Base-by-base conservation (phyloP, 2,888 invertebrate species). In the Dioctria rufipes region DNA sequence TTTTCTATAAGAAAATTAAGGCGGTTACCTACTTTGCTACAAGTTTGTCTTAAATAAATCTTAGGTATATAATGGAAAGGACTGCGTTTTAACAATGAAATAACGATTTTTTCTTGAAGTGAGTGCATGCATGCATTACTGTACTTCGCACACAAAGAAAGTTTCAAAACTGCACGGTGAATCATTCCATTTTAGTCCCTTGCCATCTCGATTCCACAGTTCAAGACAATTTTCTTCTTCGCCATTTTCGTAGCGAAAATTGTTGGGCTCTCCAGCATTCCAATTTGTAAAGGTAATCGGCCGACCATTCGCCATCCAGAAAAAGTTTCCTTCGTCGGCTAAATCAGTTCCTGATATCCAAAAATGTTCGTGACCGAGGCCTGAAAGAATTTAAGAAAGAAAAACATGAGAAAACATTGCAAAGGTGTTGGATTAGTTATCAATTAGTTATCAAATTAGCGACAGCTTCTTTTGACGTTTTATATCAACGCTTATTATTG, bases 221-320 rank as follows among this genome's bases (percentile, higher is more conserved):
- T 97, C 97, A 83, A 97, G 87, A 85, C 97, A 97, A 89, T 97
- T 96, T 87, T 97, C 97, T 88, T 96, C 96, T 88, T 97, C 96
- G 5, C 96, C 96, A 87, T 96, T 96, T 88, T 97, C 97, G 81
- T 89, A 89, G 84, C 95, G 93, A 92, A 97, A 97, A 90, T 97
- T 97, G 89, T 97, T 97, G 0, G 97, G 97, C 86, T 97, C 97
- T 0, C 96, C 96, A 0, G 96, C 95, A 90, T 96, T 96, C 96
- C 96, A 96, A 89, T 96, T 96, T 84, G 96, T 96, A 89, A 95
- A 97, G 43, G 96, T 95, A 73, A 97, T 92, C 0, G 96, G 96
- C 82, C 95, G 91, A 3, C 96, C 96, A 81, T 95, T 96, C 9
- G 96, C 94, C 95, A 96, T 95, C 96, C 96, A 96, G 91, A 96